A percentile compares a stretch with the other conserved stretches of the same genome.
phyloP scores from a whole-genome alignment of 2,797 vertebrate species.

The Lycodopsis pacificus region DNA sequence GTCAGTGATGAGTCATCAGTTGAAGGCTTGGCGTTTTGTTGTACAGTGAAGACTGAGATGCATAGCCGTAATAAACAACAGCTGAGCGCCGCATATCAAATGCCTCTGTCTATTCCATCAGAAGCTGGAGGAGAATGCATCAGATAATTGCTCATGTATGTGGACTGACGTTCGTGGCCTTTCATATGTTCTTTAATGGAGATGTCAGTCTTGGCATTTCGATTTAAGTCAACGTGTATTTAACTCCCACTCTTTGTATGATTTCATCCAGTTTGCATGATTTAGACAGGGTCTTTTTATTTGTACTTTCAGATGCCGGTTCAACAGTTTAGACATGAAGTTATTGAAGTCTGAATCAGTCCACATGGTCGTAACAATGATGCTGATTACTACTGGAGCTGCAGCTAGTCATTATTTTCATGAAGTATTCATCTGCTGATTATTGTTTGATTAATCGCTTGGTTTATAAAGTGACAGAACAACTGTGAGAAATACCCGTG shows the following conservation, averaged over 20 bases:
- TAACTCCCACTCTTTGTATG: neutral
- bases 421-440: neutral
- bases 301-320: neutral
- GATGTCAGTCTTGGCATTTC: constrained; percentile 17
- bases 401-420: neutral
- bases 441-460: neutral
- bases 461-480: neutral
- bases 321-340: neutral
- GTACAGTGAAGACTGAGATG: constrained; percentile 55
- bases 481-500: neutral
- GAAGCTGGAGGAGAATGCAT: constrained; percentile 21
- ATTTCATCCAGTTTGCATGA: constrained; percentile 21
- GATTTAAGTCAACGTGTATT: constrained; percentile 18
- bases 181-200: constrained; percentile 15
- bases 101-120: constrained; percentile 25
- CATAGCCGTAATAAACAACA: constrained; percentile 59
- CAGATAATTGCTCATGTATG: constrained; percentile 15
- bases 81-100: constrained; percentile 31
- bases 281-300: constrained; percentile 9
- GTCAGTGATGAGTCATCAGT: constrained; percentile 64
- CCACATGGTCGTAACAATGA: neutral
- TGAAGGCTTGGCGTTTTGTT: constrained; percentile 56
- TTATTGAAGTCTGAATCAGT: neutral
- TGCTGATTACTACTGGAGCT: neutral
- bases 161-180: neutral